phyloP scores from a whole-genome alignment of 2,113 vertebrate genomes.

The Salvelinus namaycush region DNA sequence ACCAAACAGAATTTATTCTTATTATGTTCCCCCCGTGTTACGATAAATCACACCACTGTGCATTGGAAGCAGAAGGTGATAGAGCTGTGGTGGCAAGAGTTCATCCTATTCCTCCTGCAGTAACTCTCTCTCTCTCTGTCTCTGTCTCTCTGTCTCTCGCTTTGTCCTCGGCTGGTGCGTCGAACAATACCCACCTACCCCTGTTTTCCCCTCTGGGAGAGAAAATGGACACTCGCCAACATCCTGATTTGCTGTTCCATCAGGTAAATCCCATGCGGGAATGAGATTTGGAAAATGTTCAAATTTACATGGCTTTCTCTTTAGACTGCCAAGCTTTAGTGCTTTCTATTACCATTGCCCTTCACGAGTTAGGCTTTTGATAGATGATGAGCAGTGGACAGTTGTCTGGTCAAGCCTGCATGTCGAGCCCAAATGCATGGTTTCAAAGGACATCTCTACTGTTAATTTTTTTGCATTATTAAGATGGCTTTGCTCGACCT shows the following conservation, averaged over 20 bases:
- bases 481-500: constrained; percentile 5
- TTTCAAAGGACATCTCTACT: not conserved
- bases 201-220: not conserved
- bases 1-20: constrained; percentile 45
- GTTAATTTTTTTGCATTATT: not conserved
- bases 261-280: not conserved
- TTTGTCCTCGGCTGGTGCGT: not conserved
- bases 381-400: not conserved
- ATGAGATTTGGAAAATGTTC: too few relatives aligned
- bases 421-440: not conserved
- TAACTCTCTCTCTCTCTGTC: not conserved
- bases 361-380: not conserved
- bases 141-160: not conserved
- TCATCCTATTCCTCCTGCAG: not conserved
- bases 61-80: constrained; percentile 20
- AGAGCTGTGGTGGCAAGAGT: not conserved
- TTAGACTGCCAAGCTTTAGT: not conserved
- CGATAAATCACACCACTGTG: constrained; percentile 25
- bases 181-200: not conserved
- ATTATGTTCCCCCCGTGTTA: constrained; percentile 30
- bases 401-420: not conserved
- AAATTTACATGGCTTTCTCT: not conserved
- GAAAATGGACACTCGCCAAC: not conserved
- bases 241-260: not conserved
- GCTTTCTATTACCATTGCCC: not conserved